Evolutionary conservation across 37 sponge, comb jelly and placozoan genomes (phyloP).

Genomic region (Theonella swinhoei): DNA sequence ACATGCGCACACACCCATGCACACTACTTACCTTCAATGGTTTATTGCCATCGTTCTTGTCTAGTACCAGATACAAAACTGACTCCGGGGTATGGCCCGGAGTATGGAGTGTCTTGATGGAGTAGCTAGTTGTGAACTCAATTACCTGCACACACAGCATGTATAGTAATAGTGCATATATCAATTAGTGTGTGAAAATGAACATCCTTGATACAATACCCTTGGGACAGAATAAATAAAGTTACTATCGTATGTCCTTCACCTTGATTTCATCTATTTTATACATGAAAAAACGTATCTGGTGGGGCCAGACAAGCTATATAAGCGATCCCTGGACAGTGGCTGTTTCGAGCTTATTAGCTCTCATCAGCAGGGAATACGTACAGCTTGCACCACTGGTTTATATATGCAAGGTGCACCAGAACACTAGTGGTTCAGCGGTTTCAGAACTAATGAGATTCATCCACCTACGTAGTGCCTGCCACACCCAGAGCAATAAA

Average conservation of each 20-base stretch:
- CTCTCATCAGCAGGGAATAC: no score
- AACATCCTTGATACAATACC: conserved; percentile 1
- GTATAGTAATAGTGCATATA: not conserved
- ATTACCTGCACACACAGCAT: conserved; percentile 46
- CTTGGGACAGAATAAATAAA: not conserved
- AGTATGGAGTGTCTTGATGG: conserved; percentile 64
- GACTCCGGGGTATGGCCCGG: conserved; percentile 95
- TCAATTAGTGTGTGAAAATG: conserved; percentile 1
- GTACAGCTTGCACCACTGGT: no score
- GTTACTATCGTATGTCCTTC: not conserved
- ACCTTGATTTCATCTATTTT: not conserved
- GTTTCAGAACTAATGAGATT: no score
- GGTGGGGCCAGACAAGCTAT: no score
- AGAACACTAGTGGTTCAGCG: no score
- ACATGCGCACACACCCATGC: no score
- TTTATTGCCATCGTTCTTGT: conserved; percentile 39
- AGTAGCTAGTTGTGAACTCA: conserved; percentile 59
- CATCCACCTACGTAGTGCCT: no score
- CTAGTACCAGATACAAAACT: conserved; percentile 71
- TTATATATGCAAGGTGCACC: no score
- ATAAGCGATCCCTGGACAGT: no score
- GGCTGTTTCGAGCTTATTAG: no score
- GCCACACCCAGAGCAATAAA: no score
- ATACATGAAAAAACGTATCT: no score
- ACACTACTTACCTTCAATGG: conserved; percentile 78